Evolutionary conservation across 2,888 invertebrate genomes (phyloP).

Genomic region (Phoronis australis): DNA sequence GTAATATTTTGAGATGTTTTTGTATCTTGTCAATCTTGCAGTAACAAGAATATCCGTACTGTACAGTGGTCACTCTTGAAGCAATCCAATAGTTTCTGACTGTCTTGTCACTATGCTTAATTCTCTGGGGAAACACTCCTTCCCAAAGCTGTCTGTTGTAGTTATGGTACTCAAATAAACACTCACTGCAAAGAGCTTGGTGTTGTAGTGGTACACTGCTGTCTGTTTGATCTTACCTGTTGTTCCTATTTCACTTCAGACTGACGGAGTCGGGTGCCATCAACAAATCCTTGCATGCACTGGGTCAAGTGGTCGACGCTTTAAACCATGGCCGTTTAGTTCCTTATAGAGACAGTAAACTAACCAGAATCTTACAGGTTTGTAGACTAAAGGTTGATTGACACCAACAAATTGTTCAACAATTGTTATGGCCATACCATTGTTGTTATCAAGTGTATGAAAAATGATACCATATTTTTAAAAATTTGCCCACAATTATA

Average conservation of each 20-base stretch:
- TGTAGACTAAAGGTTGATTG: too few relatives aligned
- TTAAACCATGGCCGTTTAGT: constrained; percentile 32
- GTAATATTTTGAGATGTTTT: too few relatives aligned
- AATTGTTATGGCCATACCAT: too few relatives aligned
- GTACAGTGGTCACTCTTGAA: too few relatives aligned
- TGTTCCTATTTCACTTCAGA: constrained; percentile 17
- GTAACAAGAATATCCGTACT: too few relatives aligned
- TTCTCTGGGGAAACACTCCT: neutral
- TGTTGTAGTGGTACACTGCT: neutral
- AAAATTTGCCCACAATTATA: too few relatives aligned
- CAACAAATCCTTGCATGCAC: constrained; percentile 42
- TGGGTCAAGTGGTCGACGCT: constrained; percentile 47
- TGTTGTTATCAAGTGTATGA: too few relatives aligned
- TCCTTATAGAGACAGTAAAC: constrained; percentile 40
- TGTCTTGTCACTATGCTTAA: too few relatives aligned
- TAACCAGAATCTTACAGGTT: constrained; percentile 40
- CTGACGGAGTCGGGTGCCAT: constrained; percentile 47
- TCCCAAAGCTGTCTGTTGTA: neutral
- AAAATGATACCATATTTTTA: too few relatives aligned
- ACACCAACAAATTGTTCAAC: too few relatives aligned
- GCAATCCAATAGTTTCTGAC: too few relatives aligned
- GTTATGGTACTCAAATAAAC: neutral
- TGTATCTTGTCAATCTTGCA: too few relatives aligned
- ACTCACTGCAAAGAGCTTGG: neutral
- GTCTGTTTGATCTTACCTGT: neutral